Evolutionary conservation across 2,888 invertebrate species (phyloP).

Genomic region (Taenaris catops): DNA sequence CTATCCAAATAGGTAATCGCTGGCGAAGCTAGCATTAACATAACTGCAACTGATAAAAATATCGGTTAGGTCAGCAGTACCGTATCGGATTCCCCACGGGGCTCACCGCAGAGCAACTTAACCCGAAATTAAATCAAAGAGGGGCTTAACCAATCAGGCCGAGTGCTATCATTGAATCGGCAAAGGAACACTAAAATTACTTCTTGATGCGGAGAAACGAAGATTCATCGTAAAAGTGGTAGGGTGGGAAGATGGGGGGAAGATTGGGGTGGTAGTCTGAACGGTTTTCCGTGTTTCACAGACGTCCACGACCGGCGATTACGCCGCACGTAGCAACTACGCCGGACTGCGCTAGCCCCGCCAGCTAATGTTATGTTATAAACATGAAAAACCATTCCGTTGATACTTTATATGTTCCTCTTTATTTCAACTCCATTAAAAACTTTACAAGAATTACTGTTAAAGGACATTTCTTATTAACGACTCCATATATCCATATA

Average conservation of each 20-base stretch:
- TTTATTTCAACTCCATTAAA: slow-evolving; percentile 20
- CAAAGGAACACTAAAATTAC: slow-evolving; percentile 80
- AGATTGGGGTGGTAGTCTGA: slow-evolving; percentile 54
- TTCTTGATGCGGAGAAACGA: slow-evolving; percentile 80
- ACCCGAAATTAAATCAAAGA: slow-evolving; percentile 79
- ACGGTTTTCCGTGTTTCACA: slow-evolving; percentile 77
- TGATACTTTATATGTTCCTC: slow-evolving; percentile 63
- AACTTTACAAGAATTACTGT: slow-evolving; percentile 1
- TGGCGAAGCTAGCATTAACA: slow-evolving; percentile 32
- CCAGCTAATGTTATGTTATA: slow-evolving; percentile 69
- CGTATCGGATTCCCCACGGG: slow-evolving; percentile 60
- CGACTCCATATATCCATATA: too few species aligned
- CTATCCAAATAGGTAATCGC: slow-evolving; percentile 12
- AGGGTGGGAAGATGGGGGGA: slow-evolving; percentile 42
- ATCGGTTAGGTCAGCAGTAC: slow-evolving; percentile 34
- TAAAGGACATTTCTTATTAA: too few species aligned
- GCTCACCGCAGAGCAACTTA: slow-evolving; percentile 68
- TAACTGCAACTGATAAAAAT: slow-evolving; percentile 45
- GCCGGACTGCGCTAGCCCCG: slow-evolving; percentile 50
- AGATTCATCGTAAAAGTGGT: slow-evolving; percentile 79
- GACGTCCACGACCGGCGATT: slow-evolving; percentile 63
- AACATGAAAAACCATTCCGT: slow-evolving; percentile 76
- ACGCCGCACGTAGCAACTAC: slow-evolving; percentile 62
- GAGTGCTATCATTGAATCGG: slow-evolving; percentile 80
- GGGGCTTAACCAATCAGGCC: slow-evolving; percentile 77